Evolutionary conservation across 2,113 vertebrate genomes (phyloP), one percentile per base, ranked within the genome.

Genomic region (Pterocles burchelli): DNA sequence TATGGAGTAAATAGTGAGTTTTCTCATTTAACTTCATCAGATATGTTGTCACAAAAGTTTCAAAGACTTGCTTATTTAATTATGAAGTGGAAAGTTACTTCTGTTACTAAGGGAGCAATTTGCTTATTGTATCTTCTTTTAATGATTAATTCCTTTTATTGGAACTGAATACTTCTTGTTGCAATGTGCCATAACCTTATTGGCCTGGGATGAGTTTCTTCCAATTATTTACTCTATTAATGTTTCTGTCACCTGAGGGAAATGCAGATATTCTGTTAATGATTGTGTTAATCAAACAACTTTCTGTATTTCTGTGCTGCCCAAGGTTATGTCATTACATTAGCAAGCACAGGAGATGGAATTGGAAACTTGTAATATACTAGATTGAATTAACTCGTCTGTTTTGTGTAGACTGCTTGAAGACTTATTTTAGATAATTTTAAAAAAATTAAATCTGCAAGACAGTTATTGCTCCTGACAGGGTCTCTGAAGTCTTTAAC

Each of bases 341-440:
- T 93, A 95, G 43, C 89, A 65, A 96, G 78, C 70, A 89, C 54
- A 85, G 76, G 57, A 96, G 88, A 95, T 94, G 81, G 94, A 97
- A 97, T 43, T 62, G 63, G 85, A 85, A 65, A 85, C 80, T 88
- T 93, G 57, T 89, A 94, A 92, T 97, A 61, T 96, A 74, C 54
- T 90, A 55, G 73, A 97, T 95, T 94, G 65, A 79, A 96, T 98
- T 98, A 97, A 96, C 94, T 94, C 72, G 12, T 94, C 46, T 79
- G 65, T 89, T 96, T 92, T 85, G 57, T 96, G 70, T 65, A 96
- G 85, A 78, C 62, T 94, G 34, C 54, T 93, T 83, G 89, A 89
- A 97, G 92, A 95, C 88, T 97, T 96, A 66, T 72, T 97, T 97
- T 92, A 89, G 82, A 77, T 96, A 88, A 97, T 89, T 94, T 94